A percentile compares a stretch with the other conserved stretches of the same genome.
Conservation (phyloP, 2,797 vertebrate genomes). For the Denticeps clupeoides region DNA sequence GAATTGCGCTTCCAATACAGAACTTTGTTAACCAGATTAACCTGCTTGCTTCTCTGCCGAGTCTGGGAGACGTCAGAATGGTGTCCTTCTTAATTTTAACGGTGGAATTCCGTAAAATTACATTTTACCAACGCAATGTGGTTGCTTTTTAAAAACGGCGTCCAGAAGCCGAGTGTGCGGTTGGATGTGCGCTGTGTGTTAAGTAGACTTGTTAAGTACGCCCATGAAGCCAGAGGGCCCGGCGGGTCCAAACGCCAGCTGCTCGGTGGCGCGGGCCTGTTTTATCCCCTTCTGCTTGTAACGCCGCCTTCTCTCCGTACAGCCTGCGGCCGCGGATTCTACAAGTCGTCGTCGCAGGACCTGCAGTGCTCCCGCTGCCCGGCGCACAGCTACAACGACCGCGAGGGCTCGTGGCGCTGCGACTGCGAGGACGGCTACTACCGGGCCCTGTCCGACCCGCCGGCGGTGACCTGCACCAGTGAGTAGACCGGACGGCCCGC, state of each 20-base stretch:
- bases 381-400: conserved; percentile 88
- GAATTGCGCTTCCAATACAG: no score
- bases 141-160: conserved; percentile 11
- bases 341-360: conserved; percentile 96
- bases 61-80: no score
- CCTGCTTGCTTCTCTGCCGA: no score
- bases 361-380: conserved; percentile 95
- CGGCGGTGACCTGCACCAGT: conserved; percentile 91
- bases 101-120: no score
- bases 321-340: conserved; percentile 94
- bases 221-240: conserved; percentile 28
- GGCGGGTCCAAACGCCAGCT: conserved; percentile 31
- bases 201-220: conserved; percentile 16
- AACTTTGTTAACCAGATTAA: no score
- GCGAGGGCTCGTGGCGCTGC: conserved; percentile 88
- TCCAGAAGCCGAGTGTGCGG: conserved; percentile 4
- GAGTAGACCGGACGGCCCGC: conserved; percentile 49
- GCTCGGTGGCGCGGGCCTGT: conserved; percentile 17
- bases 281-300: not conserved
- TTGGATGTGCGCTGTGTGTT: conserved; percentile 10
- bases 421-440: conserved; percentile 97
- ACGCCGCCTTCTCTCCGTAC: conserved; percentile 10
- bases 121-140: no score
- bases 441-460: conserved; percentile 79
- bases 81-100: no score